phyloP scores from a whole-genome alignment of 2,888 invertebrate genomes.

The Strigamia maritima region DNA sequence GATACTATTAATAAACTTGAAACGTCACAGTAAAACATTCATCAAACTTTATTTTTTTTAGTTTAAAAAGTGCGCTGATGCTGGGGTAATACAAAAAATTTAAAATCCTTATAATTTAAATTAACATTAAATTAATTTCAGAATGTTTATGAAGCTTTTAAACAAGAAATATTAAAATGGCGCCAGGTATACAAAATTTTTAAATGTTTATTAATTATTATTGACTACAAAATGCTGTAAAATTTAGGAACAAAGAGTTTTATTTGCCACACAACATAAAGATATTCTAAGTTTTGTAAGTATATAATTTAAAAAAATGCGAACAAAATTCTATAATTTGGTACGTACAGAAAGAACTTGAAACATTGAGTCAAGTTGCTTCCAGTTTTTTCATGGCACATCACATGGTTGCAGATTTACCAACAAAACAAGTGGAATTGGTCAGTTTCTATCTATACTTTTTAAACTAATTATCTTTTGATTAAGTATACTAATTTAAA shows the following conservation, averaged over 20 bases:
- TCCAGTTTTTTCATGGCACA: background rate
- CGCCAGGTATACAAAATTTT: background rate
- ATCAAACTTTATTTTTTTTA: too few species aligned
- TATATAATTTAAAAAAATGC: background rate
- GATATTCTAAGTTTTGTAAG: background rate
- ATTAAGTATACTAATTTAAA: background rate
- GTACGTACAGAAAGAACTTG: background rate
- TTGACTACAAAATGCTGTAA: background rate
- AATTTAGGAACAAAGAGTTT: background rate
- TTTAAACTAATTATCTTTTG: background rate
- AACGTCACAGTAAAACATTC: too few species aligned
- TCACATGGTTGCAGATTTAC: background rate
- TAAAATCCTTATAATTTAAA: background rate
- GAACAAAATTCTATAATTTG: background rate
- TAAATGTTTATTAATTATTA: background rate
- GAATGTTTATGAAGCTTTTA: background rate
- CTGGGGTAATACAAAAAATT: background rate
- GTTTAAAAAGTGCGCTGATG: background rate
- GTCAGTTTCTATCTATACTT: background rate
- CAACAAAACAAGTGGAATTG: background rate
- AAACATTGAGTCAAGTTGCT: background rate
- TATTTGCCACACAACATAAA: background rate
- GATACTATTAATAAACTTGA: too few species aligned
- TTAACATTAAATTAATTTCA: too few species aligned
- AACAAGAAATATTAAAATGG: background rate